Evolutionary conservation across 2,888 invertebrate genomes (phyloP).

Genomic region (Mayetiola destructor): DNA sequence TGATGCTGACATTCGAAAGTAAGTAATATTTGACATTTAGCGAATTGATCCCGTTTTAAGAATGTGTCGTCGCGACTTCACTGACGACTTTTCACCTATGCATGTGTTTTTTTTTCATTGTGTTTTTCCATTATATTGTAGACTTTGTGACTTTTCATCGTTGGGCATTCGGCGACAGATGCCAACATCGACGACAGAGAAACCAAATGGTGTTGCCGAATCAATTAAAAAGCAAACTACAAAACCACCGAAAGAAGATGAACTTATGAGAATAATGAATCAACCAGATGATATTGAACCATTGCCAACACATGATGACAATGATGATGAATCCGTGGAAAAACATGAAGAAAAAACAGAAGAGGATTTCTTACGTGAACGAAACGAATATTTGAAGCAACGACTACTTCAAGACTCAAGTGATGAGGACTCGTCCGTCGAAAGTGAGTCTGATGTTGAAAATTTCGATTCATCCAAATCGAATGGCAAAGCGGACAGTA

Average conservation of each 20-base stretch:
- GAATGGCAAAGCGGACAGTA: background rate
- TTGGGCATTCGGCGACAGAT: background rate
- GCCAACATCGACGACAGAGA: background rate
- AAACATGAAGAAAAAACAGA: background rate
- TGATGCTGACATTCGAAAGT: background rate
- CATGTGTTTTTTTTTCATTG: background rate
- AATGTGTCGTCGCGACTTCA: background rate
- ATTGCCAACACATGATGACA: background rate
- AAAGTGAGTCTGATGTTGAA: background rate
- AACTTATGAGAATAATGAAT: background rate
- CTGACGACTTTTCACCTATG: background rate
- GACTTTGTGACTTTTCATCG: conserved; percentile 2
- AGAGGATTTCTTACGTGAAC: background rate
- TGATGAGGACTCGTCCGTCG: background rate
- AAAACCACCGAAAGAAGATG: background rate
- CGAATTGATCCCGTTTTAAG: background rate
- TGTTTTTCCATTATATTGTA: background rate
- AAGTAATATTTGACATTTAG: background rate
- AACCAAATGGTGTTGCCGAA: background rate
- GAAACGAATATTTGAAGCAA: background rate
- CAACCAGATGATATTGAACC: background rate
- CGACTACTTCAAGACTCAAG: background rate
- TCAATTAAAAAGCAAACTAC: background rate
- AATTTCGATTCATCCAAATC: background rate
- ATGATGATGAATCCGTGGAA: background rate